These are phyloP conservation scores for Abramis brama DNA, from an alignment of 2,113 vertebrate species.

Conservation along the genomic window DNA sequence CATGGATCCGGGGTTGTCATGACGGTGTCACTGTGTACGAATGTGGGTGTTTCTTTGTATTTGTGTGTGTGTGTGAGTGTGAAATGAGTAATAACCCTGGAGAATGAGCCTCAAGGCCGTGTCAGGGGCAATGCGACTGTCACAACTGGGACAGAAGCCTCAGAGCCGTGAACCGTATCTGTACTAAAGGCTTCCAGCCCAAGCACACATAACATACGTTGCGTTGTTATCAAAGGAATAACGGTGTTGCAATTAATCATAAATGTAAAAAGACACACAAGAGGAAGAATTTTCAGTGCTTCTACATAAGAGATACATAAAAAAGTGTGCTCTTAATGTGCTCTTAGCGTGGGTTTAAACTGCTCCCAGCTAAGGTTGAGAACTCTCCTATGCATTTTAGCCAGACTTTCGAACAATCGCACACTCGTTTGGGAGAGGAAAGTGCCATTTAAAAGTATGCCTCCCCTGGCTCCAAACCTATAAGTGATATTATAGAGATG, in stretches of 20 bases:
- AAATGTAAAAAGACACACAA: conserved; percentile 29
- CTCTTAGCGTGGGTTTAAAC: conserved; percentile 36
- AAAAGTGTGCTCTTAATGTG: not conserved
- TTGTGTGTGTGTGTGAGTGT: conserved; percentile 29
- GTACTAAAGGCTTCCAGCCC: not conserved
- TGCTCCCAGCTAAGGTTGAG: conserved; percentile 7
- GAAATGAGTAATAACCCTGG: conserved; percentile 57
- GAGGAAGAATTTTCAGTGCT: not conserved
- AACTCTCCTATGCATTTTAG: conserved; percentile 49
- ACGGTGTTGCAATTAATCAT: conserved; percentile 51
- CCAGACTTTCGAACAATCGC: conserved; percentile 52
- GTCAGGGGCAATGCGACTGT: conserved; percentile 47
- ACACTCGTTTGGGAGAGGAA: conserved; percentile 46
- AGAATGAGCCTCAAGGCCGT: conserved; percentile 40
- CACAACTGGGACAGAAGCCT: conserved; percentile 51
- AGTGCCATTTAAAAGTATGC: conserved; percentile 39
- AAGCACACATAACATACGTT: not conserved
- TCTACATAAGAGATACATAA: conserved; percentile 2
- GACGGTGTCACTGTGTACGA: conserved; percentile 8
- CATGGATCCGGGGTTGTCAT: conserved; percentile 44
- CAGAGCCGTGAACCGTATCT: conserved; percentile 22
- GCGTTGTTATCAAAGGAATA: conserved; percentile 49
- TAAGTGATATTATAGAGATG: conserved; percentile 46
- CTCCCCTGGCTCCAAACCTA: conserved; percentile 49
- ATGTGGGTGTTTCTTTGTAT: conserved; percentile 37